Percentiles rank a stretch among this genome's conserved stretches.
Conservation (phyloP, 2,113 vertebrate genomes). For the Triplophysa tibetana region DNA sequence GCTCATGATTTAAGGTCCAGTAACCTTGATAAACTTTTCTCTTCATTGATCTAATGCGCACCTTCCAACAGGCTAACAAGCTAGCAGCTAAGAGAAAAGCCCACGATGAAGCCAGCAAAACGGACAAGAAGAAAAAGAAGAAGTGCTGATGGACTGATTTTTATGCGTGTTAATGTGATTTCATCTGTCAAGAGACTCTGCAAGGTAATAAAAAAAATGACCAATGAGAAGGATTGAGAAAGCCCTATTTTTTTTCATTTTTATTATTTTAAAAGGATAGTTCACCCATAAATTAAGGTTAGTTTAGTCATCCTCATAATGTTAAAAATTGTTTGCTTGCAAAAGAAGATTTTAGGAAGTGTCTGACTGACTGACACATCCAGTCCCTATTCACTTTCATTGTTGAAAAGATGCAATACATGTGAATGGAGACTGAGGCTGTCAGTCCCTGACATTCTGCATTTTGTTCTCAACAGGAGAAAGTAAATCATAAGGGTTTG, state of each 20-base stretch:
- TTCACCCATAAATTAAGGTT: too few relatives aligned
- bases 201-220: not conserved
- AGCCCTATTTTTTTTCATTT: not conserved
- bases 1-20: slow-evolving; percentile 13
- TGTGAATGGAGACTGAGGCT: too few relatives aligned
- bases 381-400: too few relatives aligned
- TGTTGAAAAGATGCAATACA: too few relatives aligned
- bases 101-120: slow-evolving; percentile 78
- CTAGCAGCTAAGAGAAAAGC: slow-evolving; percentile 91
- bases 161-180: slow-evolving; percentile 43
- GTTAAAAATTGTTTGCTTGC: too few relatives aligned
- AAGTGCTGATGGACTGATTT: slow-evolving; percentile 34
- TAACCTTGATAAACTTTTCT: slow-evolving; percentile 3
- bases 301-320: too few relatives aligned
- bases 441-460: too few relatives aligned
- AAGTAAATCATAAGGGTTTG: too few relatives aligned
- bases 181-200: not conserved
- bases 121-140: slow-evolving; percentile 79
- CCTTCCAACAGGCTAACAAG: slow-evolving; percentile 84
- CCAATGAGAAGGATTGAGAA: slow-evolving; percentile 3
- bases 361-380: too few relatives aligned
- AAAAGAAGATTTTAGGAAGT: too few relatives aligned
- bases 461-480: too few relatives aligned
- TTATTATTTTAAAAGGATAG: too few relatives aligned
- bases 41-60: slow-evolving; percentile 56